A percentile compares a stretch with the other conserved stretches of the same genome.
These are phyloP conservation scores for Chromoteleia sp. DNA, from an alignment of 2,888 invertebrate species.

Conservation along the genomic window DNA sequence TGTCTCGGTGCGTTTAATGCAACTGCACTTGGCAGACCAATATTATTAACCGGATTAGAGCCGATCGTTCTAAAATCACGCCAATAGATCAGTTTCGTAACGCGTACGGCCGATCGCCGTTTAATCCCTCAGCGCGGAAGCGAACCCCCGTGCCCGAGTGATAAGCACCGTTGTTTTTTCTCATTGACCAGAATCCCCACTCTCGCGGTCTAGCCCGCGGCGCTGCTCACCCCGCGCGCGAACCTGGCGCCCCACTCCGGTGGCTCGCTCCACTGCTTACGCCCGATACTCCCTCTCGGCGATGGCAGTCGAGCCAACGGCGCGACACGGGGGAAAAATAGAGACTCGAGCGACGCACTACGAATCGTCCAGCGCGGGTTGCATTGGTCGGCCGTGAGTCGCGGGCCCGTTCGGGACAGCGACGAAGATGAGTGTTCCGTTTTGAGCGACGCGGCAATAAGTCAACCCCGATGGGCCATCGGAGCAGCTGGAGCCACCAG, in stretches of 20 bases:
- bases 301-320: constrained; percentile 62
- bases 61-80: background rate
- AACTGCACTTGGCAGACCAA: constrained; percentile 1
- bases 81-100: constrained; percentile 18
- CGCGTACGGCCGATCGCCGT: constrained; percentile 23
- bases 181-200: constrained; percentile 57
- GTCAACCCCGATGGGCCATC: constrained; percentile 62
- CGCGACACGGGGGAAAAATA: constrained; percentile 60
- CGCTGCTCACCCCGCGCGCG: constrained; percentile 45
- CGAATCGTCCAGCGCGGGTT: constrained; percentile 14
- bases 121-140: constrained; percentile 41
- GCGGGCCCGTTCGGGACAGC: constrained; percentile 26
- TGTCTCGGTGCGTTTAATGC: background rate
- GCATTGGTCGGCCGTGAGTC: constrained; percentile 14
- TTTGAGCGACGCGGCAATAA: constrained; percentile 18
- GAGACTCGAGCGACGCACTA: constrained; percentile 13
- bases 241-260: no score
- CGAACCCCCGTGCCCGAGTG: constrained; percentile 29
- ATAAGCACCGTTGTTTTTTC: constrained; percentile 50
- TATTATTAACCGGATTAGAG: constrained; percentile 10
- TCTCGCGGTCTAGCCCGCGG: constrained; percentile 41
- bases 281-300: constrained; percentile 64
- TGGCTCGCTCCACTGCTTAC: constrained; percentile 41
- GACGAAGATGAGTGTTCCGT: constrained; percentile 35
- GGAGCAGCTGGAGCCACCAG: constrained; percentile 68